Evolutionary conservation across 37 sponge, comb jelly and placozoan genomes (phyloP), one percentile per base, ranked within the genome.

Genomic region (Spongilla lacustris): DNA sequence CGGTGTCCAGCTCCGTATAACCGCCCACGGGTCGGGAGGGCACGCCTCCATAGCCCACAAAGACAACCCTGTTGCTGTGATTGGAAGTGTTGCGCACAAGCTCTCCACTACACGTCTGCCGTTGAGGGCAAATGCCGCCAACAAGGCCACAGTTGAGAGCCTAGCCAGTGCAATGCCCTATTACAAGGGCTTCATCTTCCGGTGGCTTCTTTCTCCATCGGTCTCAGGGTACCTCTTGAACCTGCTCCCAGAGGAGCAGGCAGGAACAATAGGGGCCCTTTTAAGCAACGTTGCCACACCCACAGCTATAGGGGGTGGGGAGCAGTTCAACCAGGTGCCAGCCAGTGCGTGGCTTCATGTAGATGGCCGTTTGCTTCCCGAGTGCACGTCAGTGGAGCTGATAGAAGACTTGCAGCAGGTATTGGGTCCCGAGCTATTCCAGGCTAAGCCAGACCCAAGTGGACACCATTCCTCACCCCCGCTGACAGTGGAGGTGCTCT

Each of bases 271-370:
- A 8, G 74, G 69, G 4, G 89, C 96, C 66, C 48, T 93, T 24
- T 75, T 96, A 19, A 90, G 80, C 75, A 96, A 96, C 83, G 90
- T 86, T 36, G 93, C 96, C 67, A 91, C 73, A 32, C 93, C 93
- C 21, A 88, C 88, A 4, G 79, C 87, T 4, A 84, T 96, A 8
- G 76, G 74, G 21, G 86, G 83, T 13, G 91, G 82, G 14, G 89
- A 88, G 24, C 81, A 88, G 36, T 66, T 37, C 32, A 96, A 96
- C 50, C 96, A 96, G 87, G 93, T 96, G 25, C 93, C 96, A 0
- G 69, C 93, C 66, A 71, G 69, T 2, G 89, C 91, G 23, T 90
- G 74, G 66, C 76, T 96, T 14, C 86, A 67, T 12, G 76, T 96
- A 0, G 88, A 96, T 58, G 69, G 85, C 23, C 84, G 96, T 13